Evolutionary conservation across 2,888 invertebrate genomes (phyloP), one percentile per base, ranked within the genome.

Genomic region (Alviniconcha strummeri): DNA sequence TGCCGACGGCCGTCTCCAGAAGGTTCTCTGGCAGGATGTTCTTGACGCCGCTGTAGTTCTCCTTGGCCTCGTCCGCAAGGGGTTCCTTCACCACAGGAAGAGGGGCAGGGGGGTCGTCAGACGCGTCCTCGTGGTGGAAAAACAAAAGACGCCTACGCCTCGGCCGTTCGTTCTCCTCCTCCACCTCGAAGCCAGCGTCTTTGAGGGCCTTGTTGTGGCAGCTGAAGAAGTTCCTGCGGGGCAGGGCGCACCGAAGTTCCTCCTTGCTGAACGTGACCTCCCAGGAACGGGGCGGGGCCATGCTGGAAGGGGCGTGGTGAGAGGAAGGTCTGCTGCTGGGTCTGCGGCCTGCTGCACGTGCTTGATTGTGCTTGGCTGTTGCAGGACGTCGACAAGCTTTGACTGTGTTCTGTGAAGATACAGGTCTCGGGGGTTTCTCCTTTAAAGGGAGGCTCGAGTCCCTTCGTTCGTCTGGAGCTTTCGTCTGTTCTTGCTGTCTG

Each of bases 161-260:
- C 3, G 52, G 57, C 0, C 81, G 52, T 0, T 56, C 55, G 19
- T 69, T 77, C 6, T 76, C 64, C 15, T 83, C 84, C 54, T 88
- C 87, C 11, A 85, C 78, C 57, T 89, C 87, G 36, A 86, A 86
- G 0, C 90, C 91, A 9, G 91, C 91, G 7, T 88, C 89, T 81
- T 86, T 88, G 75, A 91, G 81, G 3, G 89, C 88, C 76, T 88
- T 90, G 72, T 89, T 90, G 79, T 91, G 91, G 69, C 90, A 89
- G 85, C 86, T 88, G 84, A 90, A 91, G 84, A 87, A 88, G 83
- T 88, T 89, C 81, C 86, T 88, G 64, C 89, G 83, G 6, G 91
- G 90, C n/a, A 91, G 84, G 75, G 89, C 88, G 64, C 86, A 75
- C 60, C 87, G 87, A 4, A 91, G 85, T n/a, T 89, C 90, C 60